Base-by-base conservation (phyloP, 2,888 invertebrate species). In the Stomorhina lunata region DNA sequence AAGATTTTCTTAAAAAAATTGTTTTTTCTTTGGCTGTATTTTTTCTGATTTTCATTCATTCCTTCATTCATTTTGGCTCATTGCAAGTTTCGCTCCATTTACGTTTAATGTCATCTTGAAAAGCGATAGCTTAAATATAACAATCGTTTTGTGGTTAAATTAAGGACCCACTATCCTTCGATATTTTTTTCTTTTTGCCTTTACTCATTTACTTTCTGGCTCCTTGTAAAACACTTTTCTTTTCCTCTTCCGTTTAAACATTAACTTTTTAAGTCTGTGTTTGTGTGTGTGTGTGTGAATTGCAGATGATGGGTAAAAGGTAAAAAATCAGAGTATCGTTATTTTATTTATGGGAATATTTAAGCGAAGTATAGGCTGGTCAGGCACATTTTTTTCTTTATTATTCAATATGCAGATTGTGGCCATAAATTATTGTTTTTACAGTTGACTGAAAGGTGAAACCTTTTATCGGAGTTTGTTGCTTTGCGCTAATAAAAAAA, bases 71-170 rank as follows among this genome's bases (percentile, higher is more conserved):
- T 40, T 37, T 55, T 71, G 69, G 78, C 65, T 75, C 69, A 65
- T 75, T 78, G 73, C 69, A 75, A 45, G 73, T 82, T 66, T 75
- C 71, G 81, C 78, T 79, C 73, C 75, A 75, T 78, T 82, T 75
- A 66, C 81, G 57, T 69, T 82, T 79, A 82, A 82, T 81, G 78
- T 43, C 78, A 69, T 73, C 78, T 78, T 43, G 63, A 65, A 65
- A 73, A 78, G 55, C 40, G 73, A 78, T 81, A 69, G 15, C 63
- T 78, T 78, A 75, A 82, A 40, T 12, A 53, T 72, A 69, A 57
- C 69, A 78, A 78, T 50, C 63, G 37, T 71, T 78, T 71, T 75
- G 78, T 66, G 81, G 69, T 82, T 57, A 75, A 71, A 69, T 73
- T 59, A 65, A 50, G 59, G 22, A 50, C 34, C 20, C 32, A n/a